Conservation (phyloP, 1,140 invertebrate species). For the Trichonephila clavipes region DNA sequence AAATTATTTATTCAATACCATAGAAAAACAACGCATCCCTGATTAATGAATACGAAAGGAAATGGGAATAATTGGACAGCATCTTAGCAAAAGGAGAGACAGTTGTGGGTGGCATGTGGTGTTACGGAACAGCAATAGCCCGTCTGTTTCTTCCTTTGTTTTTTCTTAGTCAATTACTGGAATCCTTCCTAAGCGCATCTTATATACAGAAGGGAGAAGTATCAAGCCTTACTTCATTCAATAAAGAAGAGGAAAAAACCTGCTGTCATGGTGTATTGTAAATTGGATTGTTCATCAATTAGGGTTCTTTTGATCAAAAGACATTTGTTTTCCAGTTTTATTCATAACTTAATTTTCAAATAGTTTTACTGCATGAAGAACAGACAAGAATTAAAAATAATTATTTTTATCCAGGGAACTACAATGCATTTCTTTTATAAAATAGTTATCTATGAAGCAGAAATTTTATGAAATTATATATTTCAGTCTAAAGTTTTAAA, state of each 20-base stretch:
- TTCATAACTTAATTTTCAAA: background rate
- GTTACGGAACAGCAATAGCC: constrained; percentile 27
- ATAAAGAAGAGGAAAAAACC: background rate
- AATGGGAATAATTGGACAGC: constrained; percentile 39
- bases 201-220: background rate
- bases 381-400: no score
- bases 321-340: background rate
- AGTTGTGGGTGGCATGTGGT: constrained; percentile 37
- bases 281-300: constrained; percentile 37
- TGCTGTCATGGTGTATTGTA: background rate
- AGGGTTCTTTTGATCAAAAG: background rate
- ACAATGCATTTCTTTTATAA: no score
- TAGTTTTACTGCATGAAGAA: no score
- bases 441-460: no score
- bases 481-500: no score
- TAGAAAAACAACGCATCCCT: background rate
- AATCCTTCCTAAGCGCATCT: background rate
- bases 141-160: constrained; percentile 13
- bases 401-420: no score
- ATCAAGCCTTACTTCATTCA: background rate
- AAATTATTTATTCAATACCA: background rate
- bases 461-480: no score
- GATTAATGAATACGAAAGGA: constrained; percentile 36
- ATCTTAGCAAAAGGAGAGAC: constrained; percentile 19
- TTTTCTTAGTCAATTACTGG: background rate